These are phyloP conservation scores for Bryconaethiops microstoma DNA, from an alignment of 2,797 vertebrate genomes.

Conservation along the genomic window DNA sequence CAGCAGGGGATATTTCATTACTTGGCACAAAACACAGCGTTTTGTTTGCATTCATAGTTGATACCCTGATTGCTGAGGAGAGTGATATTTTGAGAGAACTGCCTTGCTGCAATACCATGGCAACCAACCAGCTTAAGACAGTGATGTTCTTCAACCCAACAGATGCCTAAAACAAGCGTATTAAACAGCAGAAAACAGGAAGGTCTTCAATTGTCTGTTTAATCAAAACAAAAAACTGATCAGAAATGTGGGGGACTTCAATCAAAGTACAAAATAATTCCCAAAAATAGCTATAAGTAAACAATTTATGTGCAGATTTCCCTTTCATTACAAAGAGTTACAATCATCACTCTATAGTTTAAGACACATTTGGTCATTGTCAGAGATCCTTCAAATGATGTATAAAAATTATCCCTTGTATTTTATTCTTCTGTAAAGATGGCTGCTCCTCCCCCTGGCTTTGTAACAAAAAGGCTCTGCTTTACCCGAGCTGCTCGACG, in stretches of 20 bases:
- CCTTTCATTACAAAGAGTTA: conserved; percentile 1
- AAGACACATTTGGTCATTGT: neutral
- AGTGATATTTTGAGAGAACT: conserved; percentile 22
- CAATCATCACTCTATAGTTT: neutral
- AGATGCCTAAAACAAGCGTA: neutral
- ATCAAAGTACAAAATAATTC: conserved; percentile 15
- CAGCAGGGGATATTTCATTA: neutral
- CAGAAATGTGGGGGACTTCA: conserved; percentile 6
- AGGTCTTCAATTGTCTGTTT: conserved; percentile 3
- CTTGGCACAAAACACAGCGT: neutral
- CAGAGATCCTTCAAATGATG: neutral
- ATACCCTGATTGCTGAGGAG: neutral
- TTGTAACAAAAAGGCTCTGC: conserved; percentile 89
- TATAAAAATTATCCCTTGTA: neutral
- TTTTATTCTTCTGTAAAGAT: conserved; percentile 80
- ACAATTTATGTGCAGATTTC: neutral
- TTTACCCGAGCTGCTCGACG: conserved; percentile 75
- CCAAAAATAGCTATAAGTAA: neutral
- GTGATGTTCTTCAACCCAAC: neutral
- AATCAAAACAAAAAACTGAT: neutral
- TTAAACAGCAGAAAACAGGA: neutral
- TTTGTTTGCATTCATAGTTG: conserved; percentile 11
- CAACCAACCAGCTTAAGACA: conserved; percentile 24
- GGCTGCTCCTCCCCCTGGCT: conserved; percentile 88
- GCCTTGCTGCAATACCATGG: conserved; percentile 4